Evolutionary conservation across 2,888 invertebrate species (phyloP).

Genomic region (Cheiracanthium punctorium): DNA sequence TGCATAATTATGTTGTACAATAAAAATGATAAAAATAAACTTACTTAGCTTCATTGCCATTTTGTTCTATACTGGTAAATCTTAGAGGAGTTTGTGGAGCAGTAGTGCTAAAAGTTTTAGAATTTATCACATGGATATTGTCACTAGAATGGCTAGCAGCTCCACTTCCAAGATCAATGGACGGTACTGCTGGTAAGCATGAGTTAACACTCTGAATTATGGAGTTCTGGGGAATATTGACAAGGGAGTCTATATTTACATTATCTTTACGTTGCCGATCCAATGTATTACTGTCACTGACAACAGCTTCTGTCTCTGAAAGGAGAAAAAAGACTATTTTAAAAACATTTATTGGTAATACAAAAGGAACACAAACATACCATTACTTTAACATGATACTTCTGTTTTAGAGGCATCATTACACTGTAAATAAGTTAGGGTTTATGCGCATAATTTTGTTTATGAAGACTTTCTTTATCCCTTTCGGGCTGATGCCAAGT

Average conservation of each 20-base stretch:
- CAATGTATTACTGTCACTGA: constrained; percentile 33
- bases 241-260: constrained; percentile 41
- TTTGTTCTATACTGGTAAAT: constrained; percentile 62
- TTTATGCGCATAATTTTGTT: too few species aligned
- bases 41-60: constrained; percentile 60
- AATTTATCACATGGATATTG: constrained; percentile 64
- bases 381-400: too few species aligned
- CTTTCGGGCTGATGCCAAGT: too few species aligned
- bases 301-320: constrained; percentile 24
- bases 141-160: constrained; percentile 61
- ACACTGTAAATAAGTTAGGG: too few species aligned
- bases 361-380: too few species aligned
- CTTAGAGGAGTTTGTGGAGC: constrained; percentile 50
- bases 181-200: constrained; percentile 63
- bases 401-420: too few species aligned
- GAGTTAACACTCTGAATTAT: constrained; percentile 42
- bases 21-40: background rate
- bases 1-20: too few species aligned
- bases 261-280: constrained; percentile 50
- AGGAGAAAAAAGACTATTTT: too few species aligned
- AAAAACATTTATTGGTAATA: too few species aligned
- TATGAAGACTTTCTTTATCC: too few species aligned
- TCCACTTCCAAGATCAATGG: constrained; percentile 57
- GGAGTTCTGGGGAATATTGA: constrained; percentile 44
- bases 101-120: constrained; percentile 56